These are phyloP conservation scores for Anastrepha obliqua DNA, from an alignment of 1,140 invertebrate species.

Conservation along the genomic window DNA sequence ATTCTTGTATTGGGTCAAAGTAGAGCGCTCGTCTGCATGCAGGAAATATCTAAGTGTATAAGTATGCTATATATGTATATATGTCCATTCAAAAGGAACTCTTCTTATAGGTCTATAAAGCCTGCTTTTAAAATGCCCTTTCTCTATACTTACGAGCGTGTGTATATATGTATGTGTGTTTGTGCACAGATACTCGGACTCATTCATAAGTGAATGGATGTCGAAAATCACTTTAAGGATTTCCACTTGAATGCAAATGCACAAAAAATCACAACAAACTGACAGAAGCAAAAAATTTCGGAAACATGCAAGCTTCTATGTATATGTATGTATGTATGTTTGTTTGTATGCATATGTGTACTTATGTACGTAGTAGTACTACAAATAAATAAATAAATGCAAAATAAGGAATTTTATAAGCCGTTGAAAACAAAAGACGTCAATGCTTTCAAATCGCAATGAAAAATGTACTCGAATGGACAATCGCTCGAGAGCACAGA, in stretches of 20 bases:
- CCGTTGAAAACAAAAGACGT: slow-evolving; percentile 28
- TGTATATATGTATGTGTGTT: neutral
- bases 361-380: neutral
- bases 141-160: too few species aligned
- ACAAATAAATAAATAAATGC: slow-evolving; percentile 27
- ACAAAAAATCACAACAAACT: slow-evolving; percentile 40
- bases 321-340: neutral
- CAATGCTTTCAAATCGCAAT: slow-evolving; percentile 16
- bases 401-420: slow-evolving; percentile 6
- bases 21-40: too few species aligned
- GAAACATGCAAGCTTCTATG: neutral
- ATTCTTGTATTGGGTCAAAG: too few species aligned
- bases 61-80: too few species aligned
- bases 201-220: neutral
- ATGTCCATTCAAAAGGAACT: too few species aligned
- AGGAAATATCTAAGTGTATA: too few species aligned
- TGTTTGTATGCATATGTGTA: neutral
- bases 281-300: neutral
- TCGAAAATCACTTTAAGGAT: slow-evolving; percentile 41
- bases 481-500: neutral
- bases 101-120: too few species aligned
- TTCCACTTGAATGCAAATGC: slow-evolving; percentile 34
- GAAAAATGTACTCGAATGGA: neutral
- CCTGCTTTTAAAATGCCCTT: too few species aligned
- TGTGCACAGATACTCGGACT: neutral